phyloP scores from a whole-genome alignment of 2,113 vertebrate genomes.

The Bufo gargarizans region DNA sequence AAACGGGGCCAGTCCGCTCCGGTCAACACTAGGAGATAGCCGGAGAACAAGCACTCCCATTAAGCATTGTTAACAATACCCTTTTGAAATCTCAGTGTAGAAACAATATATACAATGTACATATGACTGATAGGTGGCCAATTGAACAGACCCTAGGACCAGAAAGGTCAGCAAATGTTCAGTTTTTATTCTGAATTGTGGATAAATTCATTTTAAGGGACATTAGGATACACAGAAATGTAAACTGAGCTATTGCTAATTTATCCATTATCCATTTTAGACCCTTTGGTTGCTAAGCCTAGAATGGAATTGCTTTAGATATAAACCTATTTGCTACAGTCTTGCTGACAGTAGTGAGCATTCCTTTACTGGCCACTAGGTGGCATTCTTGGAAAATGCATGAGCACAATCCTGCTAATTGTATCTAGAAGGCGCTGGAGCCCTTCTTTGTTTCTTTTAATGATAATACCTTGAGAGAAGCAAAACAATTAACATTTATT shows the following conservation, averaged over 20 bases:
- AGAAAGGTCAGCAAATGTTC: background rate
- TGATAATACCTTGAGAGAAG: conserved; percentile 5
- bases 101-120: background rate
- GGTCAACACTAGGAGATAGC: too few relatives aligned
- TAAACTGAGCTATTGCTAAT: too few relatives aligned
- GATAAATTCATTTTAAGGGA: too few relatives aligned
- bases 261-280: background rate
- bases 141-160: background rate
- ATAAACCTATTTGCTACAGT: background rate
- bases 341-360: background rate
- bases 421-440: background rate
- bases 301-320: background rate
- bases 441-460: conserved; percentile 30
- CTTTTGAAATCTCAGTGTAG: too few relatives aligned
- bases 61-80: too few relatives aligned
- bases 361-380: conserved; percentile 70
- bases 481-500: conserved; percentile 50
- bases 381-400: conserved; percentile 74
- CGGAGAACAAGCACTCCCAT: too few relatives aligned
- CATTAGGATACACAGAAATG: too few relatives aligned
- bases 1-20: too few relatives aligned
- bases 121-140: background rate
- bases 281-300: background rate
- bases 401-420: conserved; percentile 14
- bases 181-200: background rate